Percentiles rank a stretch among this genome's conserved stretches.
phyloP scores from a whole-genome alignment of 2,888 invertebrate species.

The Troides oblongomaculatus region DNA sequence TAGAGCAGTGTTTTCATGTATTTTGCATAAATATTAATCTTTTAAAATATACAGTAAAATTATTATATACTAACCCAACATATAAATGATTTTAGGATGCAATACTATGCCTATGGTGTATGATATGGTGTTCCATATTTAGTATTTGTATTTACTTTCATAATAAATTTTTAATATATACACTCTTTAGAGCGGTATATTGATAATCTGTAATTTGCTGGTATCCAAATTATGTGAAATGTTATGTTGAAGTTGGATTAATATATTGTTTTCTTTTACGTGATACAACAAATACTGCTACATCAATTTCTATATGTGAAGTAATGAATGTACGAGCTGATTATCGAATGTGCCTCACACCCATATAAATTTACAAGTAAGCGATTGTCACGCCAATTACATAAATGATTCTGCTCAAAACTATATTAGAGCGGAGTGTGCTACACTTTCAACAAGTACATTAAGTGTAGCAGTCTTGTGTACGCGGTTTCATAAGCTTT shows the following conservation, averaged over 20 bases:
- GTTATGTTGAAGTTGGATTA: slow-evolving; percentile 26
- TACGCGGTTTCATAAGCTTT: slow-evolving; percentile 5
- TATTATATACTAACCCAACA: too few species aligned
- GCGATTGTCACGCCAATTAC: slow-evolving; percentile 27
- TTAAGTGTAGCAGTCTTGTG: slow-evolving; percentile 19
- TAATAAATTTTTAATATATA: slow-evolving; percentile 1
- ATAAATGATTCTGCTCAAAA: slow-evolving; percentile 25
- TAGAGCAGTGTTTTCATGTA: too few species aligned
- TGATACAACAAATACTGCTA: slow-evolving; percentile 3
- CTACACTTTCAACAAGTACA: slow-evolving; percentile 23
- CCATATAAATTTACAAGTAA: slow-evolving; percentile 24
- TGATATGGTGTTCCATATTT: too few species aligned
- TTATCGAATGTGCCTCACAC: slow-evolving; percentile 19
- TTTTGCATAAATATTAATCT: too few species aligned
- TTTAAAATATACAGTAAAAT: too few species aligned
- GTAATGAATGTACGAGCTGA: slow-evolving; percentile 23
- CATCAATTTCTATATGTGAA: slow-evolving; percentile 12
- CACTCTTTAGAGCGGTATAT: not conserved
- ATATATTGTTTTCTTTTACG: slow-evolving; percentile 22
- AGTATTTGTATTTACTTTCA: too few species aligned
- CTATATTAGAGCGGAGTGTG: slow-evolving; percentile 27
- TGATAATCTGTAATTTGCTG: slow-evolving; percentile 10
- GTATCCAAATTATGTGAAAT: slow-evolving; percentile 23
- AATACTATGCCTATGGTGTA: too few species aligned
- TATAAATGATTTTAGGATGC: too few species aligned